phyloP scores from a whole-genome alignment of 2,888 invertebrate genomes.

The Chloroclysta siterata region DNA sequence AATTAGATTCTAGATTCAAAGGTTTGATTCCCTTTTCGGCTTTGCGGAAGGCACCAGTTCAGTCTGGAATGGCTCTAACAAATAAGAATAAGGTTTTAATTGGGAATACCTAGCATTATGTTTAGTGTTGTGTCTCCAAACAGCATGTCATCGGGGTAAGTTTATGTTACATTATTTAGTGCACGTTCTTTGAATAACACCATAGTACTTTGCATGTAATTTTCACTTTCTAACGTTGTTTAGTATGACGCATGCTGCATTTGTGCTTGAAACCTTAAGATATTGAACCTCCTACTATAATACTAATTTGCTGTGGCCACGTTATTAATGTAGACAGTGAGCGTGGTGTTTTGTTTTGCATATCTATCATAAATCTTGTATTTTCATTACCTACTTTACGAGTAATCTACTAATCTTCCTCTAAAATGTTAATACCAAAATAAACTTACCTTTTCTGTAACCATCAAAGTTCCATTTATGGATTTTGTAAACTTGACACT shows the following conservation, averaged over 20 bases:
- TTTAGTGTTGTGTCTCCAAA: slow-evolving; percentile 37
- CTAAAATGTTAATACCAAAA: slow-evolving; percentile 7
- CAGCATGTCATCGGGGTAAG: slow-evolving; percentile 65
- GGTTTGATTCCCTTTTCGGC: too few species aligned
- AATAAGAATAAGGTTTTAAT: slow-evolving; percentile 1
- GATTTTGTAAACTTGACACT: slow-evolving; percentile 12
- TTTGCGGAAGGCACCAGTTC: too few species aligned
- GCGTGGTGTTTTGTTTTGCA: neutral
- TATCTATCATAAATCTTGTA: neutral
- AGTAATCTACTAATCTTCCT: slow-evolving; percentile 1
- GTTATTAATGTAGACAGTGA: neutral
- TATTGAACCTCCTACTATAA: neutral
- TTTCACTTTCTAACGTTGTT: slow-evolving; percentile 4
- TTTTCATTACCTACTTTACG: neutral
- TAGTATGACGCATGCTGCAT: slow-evolving; percentile 24
- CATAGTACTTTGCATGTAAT: slow-evolving; percentile 29
- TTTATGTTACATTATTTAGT: slow-evolving; percentile 54
- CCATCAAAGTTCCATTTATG: neutral
- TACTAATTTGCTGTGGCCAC: neutral
- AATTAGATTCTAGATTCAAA: too few species aligned
- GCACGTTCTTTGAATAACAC: slow-evolving; percentile 46
- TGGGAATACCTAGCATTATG: slow-evolving; percentile 1
- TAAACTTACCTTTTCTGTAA: slow-evolving; percentile 3
- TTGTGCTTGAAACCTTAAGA: slow-evolving; percentile 10
- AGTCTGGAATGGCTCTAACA: too few species aligned